Evolutionary conservation across 2,113 vertebrate species (phyloP).

Genomic region (Machaerirhynchus nigripectus): DNA sequence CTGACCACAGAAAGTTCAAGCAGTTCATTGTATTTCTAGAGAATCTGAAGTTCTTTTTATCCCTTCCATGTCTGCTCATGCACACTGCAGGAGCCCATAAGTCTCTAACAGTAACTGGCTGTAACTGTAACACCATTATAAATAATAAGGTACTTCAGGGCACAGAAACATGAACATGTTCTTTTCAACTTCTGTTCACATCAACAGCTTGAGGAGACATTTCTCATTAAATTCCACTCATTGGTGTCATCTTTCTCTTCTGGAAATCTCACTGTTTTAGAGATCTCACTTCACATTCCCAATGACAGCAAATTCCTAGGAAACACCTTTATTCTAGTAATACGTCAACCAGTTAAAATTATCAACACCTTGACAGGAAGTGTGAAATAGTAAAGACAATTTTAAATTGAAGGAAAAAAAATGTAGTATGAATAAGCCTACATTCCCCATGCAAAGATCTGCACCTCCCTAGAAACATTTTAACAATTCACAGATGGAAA

Average conservation of each 20-base stretch:
- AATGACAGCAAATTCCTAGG: background rate
- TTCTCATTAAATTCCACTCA: background rate
- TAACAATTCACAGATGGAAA: background rate
- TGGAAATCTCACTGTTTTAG: background rate
- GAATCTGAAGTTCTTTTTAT: background rate
- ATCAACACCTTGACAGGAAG: background rate
- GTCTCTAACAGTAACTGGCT: background rate
- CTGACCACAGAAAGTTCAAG: background rate
- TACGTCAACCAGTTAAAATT: background rate
- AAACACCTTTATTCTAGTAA: background rate
- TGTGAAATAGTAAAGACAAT: background rate
- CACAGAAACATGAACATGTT: background rate
- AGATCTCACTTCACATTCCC: background rate
- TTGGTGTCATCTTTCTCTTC: background rate
- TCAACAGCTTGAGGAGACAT: background rate
- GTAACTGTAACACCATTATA: background rate
- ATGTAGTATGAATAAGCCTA: background rate
- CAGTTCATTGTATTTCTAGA: background rate
- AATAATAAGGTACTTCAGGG: background rate
- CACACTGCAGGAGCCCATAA: background rate
- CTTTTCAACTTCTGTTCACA: background rate
- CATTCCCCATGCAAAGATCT: background rate
- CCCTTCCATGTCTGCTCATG: background rate
- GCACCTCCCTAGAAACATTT: background rate
- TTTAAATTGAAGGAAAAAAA: background rate